phyloP scores from a whole-genome alignment of 64 coral and sea anemone species.

The Pocillopora verrucosa region DNA sequence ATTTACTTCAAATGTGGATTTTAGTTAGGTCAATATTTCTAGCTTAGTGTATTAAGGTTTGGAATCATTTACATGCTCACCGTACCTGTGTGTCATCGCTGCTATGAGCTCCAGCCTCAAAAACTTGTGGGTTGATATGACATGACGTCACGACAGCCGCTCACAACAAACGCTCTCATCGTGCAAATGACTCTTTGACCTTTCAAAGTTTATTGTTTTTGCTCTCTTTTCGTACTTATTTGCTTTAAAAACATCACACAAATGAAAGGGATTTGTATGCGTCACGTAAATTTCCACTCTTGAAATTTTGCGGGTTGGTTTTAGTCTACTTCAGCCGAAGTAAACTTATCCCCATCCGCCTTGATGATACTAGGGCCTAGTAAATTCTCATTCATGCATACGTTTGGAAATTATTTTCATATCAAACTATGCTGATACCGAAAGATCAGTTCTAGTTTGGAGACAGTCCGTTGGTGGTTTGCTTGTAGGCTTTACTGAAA shows the following conservation, averaged over 20 bases:
- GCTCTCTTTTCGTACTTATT: conserved; percentile 5
- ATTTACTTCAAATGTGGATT: neutral
- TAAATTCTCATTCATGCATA: neutral
- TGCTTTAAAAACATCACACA: neutral
- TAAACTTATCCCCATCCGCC: neutral
- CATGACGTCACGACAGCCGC: neutral
- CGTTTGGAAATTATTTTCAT: neutral
- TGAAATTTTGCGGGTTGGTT: neutral
- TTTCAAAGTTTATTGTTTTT: neutral
- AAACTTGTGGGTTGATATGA: neutral
- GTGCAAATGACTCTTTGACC: conserved; percentile 19
- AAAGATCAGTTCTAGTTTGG: neutral
- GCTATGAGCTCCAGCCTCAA: neutral
- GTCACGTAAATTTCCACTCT: neutral
- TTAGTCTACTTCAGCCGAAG: too few species aligned
- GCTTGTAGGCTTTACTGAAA: neutral
- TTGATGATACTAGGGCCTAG: neutral
- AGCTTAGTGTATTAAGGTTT: neutral
- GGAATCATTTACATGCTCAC: conserved; percentile 12
- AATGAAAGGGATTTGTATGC: neutral
- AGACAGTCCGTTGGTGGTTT: neutral
- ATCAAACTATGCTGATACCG: neutral
- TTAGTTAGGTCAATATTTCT: neutral
- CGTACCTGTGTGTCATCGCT: conserved; percentile 10
- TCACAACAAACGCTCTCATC: neutral